Percentiles rank a stretch among this genome's conserved stretches.
Conservation (phyloP, 2,113 vertebrate genomes). For the Chauna torquata region DNA sequence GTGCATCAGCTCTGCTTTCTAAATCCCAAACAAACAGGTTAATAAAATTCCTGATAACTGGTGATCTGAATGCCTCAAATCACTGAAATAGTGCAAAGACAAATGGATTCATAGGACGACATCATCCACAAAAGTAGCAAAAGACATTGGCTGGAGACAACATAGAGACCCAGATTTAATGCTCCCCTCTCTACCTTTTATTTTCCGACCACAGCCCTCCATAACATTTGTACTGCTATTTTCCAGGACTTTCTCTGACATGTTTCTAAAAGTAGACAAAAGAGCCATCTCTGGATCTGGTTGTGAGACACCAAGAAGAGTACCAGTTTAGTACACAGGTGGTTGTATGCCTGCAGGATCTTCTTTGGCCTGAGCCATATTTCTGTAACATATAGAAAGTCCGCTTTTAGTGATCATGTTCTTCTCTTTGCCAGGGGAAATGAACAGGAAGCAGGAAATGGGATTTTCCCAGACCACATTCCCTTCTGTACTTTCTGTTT, state of each 20-base stretch:
- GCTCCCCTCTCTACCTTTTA: neutral
- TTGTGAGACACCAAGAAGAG: neutral
- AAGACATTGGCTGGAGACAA: neutral
- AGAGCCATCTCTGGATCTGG: neutral
- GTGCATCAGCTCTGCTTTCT: constrained; percentile 83
- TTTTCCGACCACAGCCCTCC: neutral
- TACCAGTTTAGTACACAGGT: neutral
- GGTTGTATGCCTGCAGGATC: neutral
- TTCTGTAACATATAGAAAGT: neutral
- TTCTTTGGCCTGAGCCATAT: neutral
- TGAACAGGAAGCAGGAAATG: neutral
- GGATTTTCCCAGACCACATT: neutral
- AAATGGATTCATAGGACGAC: neutral
- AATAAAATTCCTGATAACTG: neutral
- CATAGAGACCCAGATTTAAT: neutral
- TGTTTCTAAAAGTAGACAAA: neutral
- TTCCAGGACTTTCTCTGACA: neutral
- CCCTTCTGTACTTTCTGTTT: neutral
- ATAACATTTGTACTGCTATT: neutral
- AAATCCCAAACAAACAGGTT: neutral
- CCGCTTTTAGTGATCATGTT: neutral
- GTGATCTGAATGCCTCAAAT: neutral
- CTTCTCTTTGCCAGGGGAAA: neutral
- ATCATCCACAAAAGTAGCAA: neutral
- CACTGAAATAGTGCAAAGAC: neutral